Percentiles rank a stretch among this genome's conserved stretches.
Conservation (phyloP, 2,888 invertebrate species). For the Tenthredo amoena region DNA sequence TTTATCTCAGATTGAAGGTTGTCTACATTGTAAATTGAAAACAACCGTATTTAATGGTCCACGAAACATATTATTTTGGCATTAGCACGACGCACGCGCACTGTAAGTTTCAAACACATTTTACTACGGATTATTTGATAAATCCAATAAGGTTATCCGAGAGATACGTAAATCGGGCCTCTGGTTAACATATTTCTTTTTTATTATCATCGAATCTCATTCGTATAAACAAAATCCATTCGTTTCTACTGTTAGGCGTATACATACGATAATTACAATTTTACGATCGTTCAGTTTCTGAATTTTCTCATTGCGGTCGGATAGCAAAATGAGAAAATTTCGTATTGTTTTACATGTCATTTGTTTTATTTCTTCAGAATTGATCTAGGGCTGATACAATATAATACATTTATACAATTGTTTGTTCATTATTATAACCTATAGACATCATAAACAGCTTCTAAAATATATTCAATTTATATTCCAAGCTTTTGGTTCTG, state of each 20-base stretch:
- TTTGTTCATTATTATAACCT: not conserved
- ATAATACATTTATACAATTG: not conserved
- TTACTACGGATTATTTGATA: not conserved
- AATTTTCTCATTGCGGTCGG: too few species aligned
- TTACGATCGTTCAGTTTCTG: too few species aligned
- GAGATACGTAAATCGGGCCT: not conserved
- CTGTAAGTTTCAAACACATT: not conserved
- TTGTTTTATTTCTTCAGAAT: not conserved
- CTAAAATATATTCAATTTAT: not conserved
- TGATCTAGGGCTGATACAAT: not conserved
- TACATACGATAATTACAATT: too few species aligned
- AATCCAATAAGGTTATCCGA: not conserved
- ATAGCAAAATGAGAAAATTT: not conserved
- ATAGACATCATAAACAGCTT: not conserved
- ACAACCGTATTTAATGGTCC: not conserved
- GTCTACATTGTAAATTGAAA: not conserved
- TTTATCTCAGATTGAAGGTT: not conserved
- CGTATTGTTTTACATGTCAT: not conserved
- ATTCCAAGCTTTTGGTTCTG: not conserved
- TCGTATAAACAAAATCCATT: not conserved
- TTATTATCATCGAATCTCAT: not conserved
- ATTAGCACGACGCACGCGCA: not conserved
- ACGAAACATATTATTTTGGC: not conserved
- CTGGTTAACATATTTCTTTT: not conserved
- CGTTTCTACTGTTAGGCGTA: too few species aligned